Conservation (phyloP, 2,888 invertebrate genomes). For the Troides helena region DNA sequence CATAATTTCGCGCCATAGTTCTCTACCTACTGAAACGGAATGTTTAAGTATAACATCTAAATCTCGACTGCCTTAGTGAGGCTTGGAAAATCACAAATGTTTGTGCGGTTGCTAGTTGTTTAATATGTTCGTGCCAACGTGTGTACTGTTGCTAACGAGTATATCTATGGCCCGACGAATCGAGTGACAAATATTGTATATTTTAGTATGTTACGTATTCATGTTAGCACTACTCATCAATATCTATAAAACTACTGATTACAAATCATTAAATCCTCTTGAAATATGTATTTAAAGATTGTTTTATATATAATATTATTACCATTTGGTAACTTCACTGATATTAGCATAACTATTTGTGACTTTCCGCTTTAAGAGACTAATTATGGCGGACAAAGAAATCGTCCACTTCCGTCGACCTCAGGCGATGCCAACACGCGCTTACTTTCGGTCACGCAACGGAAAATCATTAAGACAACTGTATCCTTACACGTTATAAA, state of each 20-base stretch:
- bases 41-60: neutral
- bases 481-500: slow-evolving; percentile 21
- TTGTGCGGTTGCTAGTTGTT: neutral
- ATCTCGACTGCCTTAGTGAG: neutral
- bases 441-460: slow-evolving; percentile 58
- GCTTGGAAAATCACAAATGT: neutral
- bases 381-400: slow-evolving; percentile 59
- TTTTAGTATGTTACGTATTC: neutral
- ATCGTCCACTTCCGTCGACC: slow-evolving; percentile 70
- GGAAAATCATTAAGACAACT: slow-evolving; percentile 35
- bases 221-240: neutral
- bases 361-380: slow-evolving; percentile 38
- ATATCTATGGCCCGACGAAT: neutral
- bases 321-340: neutral
- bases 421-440: slow-evolving; percentile 48
- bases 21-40: neutral
- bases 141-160: neutral
- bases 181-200: neutral
- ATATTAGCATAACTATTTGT: slow-evolving; percentile 21
- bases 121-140: neutral
- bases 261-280: neutral
- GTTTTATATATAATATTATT: neutral
- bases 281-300: neutral
- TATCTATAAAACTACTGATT: neutral
- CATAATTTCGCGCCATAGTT: too few relatives aligned